Conservation (phyloP, 2,113 vertebrate genomes). For the Ailuropoda melanoleuca region DNA sequence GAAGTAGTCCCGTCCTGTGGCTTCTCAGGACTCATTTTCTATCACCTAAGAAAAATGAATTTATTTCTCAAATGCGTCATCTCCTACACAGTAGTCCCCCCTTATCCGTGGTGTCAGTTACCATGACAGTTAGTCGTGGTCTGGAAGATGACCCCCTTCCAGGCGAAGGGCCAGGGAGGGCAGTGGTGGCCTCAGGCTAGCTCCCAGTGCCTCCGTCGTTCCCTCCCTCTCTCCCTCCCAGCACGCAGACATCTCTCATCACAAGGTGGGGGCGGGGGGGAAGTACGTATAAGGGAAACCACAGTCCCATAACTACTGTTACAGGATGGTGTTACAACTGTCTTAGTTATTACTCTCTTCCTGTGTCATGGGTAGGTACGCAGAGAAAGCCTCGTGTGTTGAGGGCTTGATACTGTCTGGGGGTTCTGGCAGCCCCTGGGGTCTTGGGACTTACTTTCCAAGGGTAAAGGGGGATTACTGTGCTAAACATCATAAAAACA, state of each 20-base stretch:
- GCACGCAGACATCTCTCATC: not conserved
- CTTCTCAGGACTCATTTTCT: not conserved
- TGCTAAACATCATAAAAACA: not conserved
- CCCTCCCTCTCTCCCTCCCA: not conserved
- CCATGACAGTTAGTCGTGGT: not conserved
- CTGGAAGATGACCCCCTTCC: not conserved
- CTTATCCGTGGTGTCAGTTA: not conserved
- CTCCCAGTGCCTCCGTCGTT: not conserved
- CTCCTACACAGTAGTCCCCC: not conserved
- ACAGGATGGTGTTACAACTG: not conserved
- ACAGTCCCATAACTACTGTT: accelerated
- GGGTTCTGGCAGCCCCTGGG: not conserved
- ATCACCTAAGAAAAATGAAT: not conserved
- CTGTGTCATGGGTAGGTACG: not conserved
- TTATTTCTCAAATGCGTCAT: not conserved
- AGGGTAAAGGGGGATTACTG: not conserved
- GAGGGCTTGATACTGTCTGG: not conserved
- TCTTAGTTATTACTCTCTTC: too few relatives aligned
- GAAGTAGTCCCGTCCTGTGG: accelerated
- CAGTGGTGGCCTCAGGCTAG: not conserved
- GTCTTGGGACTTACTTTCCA: not conserved
- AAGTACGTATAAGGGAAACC: not conserved
- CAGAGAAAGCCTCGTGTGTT: not conserved
- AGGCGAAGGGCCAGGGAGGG: not conserved
- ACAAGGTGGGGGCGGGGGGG: not conserved